Conservation (phyloP, 2,113 vertebrate genomes). For the Podocnemis expansa region DNA sequence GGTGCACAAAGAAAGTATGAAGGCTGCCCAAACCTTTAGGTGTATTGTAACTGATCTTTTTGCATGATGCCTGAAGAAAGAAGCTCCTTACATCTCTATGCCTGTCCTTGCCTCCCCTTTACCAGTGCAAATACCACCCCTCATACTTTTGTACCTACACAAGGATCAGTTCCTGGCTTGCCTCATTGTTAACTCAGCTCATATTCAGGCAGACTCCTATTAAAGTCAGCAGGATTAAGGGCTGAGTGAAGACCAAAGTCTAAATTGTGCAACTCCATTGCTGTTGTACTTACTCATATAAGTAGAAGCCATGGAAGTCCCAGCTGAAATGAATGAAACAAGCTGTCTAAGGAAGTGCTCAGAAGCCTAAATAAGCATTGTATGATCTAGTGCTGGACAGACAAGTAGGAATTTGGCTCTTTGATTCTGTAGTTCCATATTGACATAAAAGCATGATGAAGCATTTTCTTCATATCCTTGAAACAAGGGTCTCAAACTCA, state of each 20-base stretch:
- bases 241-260: background rate
- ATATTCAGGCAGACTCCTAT: background rate
- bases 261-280: background rate
- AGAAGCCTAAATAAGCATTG: background rate
- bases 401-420: background rate
- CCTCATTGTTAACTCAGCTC: background rate
- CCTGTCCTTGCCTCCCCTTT: too few species aligned
- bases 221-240: background rate
- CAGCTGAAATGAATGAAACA: background rate
- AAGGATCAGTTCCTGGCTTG: too few species aligned
- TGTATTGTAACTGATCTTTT: too few species aligned
- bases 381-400: background rate
- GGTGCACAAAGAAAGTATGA: too few species aligned
- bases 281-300: background rate
- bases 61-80: too few species aligned
- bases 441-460: slow-evolving; percentile 6
- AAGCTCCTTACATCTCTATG: too few species aligned
- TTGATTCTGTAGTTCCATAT: background rate
- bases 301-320: background rate
- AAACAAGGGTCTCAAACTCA: too few species aligned
- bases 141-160: too few species aligned
- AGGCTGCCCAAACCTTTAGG: too few species aligned
- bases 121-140: too few species aligned
- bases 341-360: background rate
- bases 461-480: background rate